Conservation (phyloP, 2,888 invertebrate species). For the Luffia ferchaultella region DNA sequence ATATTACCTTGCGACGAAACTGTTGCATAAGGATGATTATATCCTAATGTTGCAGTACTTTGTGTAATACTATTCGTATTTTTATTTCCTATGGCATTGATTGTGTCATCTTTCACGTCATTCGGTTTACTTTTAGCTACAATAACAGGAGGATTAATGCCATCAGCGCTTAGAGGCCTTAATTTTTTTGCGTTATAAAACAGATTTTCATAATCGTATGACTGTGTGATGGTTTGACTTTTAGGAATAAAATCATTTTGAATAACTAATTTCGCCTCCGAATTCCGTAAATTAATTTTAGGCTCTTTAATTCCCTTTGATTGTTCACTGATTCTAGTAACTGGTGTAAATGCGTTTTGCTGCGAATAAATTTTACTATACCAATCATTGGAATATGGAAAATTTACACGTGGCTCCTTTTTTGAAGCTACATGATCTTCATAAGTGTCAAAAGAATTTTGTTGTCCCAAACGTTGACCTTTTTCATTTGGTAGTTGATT, state of each 20-base stretch:
- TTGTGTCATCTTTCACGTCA: too few relatives aligned
- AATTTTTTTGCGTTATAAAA: slow-evolving; percentile 29
- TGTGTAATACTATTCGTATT: too few relatives aligned
- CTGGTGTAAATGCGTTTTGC: neutral
- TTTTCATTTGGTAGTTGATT: neutral
- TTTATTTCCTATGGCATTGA: too few relatives aligned
- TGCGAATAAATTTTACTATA: neutral
- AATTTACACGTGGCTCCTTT: neutral
- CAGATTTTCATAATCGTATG: slow-evolving; percentile 34
- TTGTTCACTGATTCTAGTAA: neutral
- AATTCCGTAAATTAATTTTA: too few relatives aligned
- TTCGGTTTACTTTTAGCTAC: too few relatives aligned
- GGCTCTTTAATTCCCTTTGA: neutral
- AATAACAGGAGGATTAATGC: too few relatives aligned
- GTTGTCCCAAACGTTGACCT: neutral
- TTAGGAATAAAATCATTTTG: slow-evolving; percentile 31
- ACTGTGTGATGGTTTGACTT: slow-evolving; percentile 35
- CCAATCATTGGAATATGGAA: slow-evolving; percentile 2
- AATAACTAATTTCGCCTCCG: slow-evolving; percentile 35
- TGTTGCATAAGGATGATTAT: too few relatives aligned
- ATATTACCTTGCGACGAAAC: too few relatives aligned
- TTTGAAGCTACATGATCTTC: neutral
- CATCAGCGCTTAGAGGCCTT: too few relatives aligned
- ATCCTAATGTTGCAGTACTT: too few relatives aligned
- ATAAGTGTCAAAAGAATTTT: neutral